phyloP scores from a whole-genome alignment of 2,113 vertebrate genomes.

The Carassius auratus region DNA sequence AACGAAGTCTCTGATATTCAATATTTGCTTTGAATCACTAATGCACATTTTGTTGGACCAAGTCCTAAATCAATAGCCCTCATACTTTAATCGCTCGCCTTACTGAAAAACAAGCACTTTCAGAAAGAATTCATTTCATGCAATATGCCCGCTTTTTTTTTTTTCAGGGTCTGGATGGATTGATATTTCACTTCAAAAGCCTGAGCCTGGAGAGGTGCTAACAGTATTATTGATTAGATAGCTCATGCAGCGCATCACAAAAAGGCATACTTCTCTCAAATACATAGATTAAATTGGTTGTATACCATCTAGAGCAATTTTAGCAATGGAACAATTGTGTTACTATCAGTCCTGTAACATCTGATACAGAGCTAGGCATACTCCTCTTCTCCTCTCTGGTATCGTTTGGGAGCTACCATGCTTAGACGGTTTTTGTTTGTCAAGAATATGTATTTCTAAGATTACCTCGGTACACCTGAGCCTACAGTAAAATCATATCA shows the following conservation, averaged over 20 bases:
- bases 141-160: not conserved
- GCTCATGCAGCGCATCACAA: not conserved
- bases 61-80: constrained; percentile 25
- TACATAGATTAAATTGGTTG: not conserved
- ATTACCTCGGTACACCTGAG: not conserved
- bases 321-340: not conserved
- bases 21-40: constrained; percentile 40
- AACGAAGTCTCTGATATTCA: not conserved
- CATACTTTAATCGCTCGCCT: constrained; percentile 22
- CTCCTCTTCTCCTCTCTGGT: constrained; percentile 1
- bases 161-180: constrained; percentile 14
- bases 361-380: not conserved
- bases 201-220: not conserved
- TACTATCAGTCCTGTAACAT: not conserved
- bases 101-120: constrained; percentile 27
- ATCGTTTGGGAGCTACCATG: not conserved
- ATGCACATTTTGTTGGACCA: constrained; percentile 16
- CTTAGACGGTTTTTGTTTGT: not conserved
- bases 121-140: not conserved
- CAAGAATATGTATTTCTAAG: not conserved
- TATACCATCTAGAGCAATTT: not conserved
- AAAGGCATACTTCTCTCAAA: not conserved
- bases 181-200: constrained; percentile 16
- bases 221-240: not conserved
- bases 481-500: not conserved